phyloP scores from a whole-genome alignment of 2,888 invertebrate genomes.

The Cremastobaeus sp. region DNA sequence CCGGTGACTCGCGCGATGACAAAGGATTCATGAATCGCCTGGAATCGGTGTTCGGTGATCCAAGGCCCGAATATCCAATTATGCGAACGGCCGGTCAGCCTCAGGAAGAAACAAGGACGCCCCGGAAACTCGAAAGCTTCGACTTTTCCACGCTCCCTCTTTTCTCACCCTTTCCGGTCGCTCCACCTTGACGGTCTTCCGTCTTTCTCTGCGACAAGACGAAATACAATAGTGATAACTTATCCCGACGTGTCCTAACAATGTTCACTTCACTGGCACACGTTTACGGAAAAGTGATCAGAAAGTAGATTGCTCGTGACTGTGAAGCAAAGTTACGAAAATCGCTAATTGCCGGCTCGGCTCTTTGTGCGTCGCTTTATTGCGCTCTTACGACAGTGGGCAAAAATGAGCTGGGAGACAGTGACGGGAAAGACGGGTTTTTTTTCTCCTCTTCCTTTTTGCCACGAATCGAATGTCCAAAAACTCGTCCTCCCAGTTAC shows the following conservation, averaged over 20 bases:
- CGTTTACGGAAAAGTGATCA: constrained; percentile 10
- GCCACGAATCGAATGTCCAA: constrained; percentile 51
- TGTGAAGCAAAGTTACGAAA: not conserved
- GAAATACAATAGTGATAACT: constrained; percentile 30
- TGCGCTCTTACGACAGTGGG: constrained; percentile 9
- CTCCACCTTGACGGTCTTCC: constrained; percentile 15
- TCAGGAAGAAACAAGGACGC: constrained; percentile 27
- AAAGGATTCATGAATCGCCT: constrained; percentile 55
- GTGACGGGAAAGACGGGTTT: constrained; percentile 54
- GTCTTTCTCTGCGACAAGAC: constrained; percentile 39
- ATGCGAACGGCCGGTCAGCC: constrained; percentile 27
- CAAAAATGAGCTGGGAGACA: constrained; percentile 35
- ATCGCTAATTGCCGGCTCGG: constrained; percentile 16
- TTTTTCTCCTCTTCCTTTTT: constrained; percentile 30
- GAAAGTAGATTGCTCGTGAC: constrained; percentile 7
- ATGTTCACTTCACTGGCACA: constrained; percentile 52
- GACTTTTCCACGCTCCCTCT: constrained; percentile 57
- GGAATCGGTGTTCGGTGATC: constrained; percentile 35
- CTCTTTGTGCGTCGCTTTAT: constrained; percentile 9
- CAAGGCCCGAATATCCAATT: constrained; percentile 53
- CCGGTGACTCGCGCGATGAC: constrained; percentile 66
- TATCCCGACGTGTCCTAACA: constrained; percentile 21
- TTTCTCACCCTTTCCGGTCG: constrained; percentile 13
- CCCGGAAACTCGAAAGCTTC: constrained; percentile 62
- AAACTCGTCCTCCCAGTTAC: constrained; percentile 68